phyloP scores from a whole-genome alignment of 2,113 vertebrate species.

The Salvelinus sp. region DNA sequence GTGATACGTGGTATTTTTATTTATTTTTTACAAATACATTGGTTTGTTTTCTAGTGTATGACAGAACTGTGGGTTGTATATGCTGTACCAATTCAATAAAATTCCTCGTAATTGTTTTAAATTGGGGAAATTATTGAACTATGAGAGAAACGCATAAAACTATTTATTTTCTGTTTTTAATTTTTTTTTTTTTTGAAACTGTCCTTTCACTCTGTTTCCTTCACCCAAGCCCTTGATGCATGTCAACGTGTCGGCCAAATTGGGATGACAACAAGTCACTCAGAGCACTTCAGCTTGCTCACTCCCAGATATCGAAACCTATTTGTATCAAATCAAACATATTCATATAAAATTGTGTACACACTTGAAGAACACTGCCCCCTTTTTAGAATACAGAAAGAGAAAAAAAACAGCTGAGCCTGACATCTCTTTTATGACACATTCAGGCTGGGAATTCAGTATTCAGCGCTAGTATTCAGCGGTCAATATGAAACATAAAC shows the following conservation, averaged over 20 bases:
- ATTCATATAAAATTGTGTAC: conserved; percentile 7
- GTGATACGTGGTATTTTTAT: too few species aligned
- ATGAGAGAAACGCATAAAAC: neutral
- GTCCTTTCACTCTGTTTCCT: conserved; percentile 20
- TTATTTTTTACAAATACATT: neutral
- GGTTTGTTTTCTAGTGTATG: neutral
- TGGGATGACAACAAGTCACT: conserved; percentile 57
- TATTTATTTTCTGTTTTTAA: neutral
- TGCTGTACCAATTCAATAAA: too few species aligned
- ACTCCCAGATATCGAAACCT: conserved; percentile 6
- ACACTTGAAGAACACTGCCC: conserved; percentile 4
- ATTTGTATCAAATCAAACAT: conserved; percentile 2
- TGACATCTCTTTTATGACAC: neutral
- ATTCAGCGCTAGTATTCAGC: neutral
- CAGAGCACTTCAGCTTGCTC: conserved; percentile 37
- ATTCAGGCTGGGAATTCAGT: neutral
- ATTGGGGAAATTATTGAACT: neutral
- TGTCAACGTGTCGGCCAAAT: conserved; percentile 57
- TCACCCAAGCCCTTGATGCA: conserved; percentile 35
- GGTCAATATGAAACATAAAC: neutral
- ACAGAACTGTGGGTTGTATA: neutral
- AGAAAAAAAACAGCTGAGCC: neutral
- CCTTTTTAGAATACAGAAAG: neutral
- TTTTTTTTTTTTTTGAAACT: neutral
- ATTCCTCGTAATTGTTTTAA: neutral